Conservation (phyloP, 1,140 invertebrate genomes). For the Drosophila kepulauana region DNA sequence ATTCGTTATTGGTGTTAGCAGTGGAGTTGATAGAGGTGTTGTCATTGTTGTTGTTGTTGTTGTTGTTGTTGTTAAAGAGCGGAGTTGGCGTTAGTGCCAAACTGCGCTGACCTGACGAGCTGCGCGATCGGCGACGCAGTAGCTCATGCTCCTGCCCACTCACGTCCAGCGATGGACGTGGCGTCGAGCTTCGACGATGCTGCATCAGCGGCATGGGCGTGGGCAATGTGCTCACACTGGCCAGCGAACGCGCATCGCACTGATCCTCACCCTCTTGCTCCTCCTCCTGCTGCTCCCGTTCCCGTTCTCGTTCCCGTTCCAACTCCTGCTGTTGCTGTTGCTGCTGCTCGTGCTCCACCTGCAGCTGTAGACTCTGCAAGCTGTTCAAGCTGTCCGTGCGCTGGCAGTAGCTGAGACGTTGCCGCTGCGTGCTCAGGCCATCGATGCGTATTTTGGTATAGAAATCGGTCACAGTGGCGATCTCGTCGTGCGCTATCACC, state of each 20-base stretch:
- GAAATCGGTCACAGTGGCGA: slow-evolving; percentile 79
- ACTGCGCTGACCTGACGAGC: slow-evolving; percentile 80
- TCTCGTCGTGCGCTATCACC: slow-evolving; percentile 87
- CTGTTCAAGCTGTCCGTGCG: slow-evolving; percentile 78
- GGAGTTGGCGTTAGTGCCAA: slow-evolving; percentile 80
- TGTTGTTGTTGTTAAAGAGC: slow-evolving; percentile 56
- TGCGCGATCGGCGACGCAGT: slow-evolving; percentile 64
- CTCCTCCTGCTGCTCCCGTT: slow-evolving; percentile 15
- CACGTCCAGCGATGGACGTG: slow-evolving; percentile 68
- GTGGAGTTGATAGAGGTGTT: slow-evolving; percentile 26
- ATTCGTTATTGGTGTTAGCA: slow-evolving; percentile 56
- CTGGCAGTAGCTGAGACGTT: slow-evolving; percentile 73
- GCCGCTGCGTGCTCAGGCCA: slow-evolving; percentile 64
- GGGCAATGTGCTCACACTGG: slow-evolving; percentile 72
- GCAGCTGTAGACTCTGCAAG: slow-evolving; percentile 71
- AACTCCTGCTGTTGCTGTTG: slow-evolving; percentile 20
- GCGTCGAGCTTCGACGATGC: slow-evolving; percentile 76
- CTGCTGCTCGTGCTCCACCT: slow-evolving; percentile 45
- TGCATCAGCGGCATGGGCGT: slow-evolving; percentile 81
- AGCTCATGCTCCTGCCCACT: slow-evolving; percentile 60
- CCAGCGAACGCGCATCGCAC: slow-evolving; percentile 69
- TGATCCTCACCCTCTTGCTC: slow-evolving; percentile 50
- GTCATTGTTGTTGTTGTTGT: slow-evolving; percentile 7
- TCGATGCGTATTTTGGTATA: slow-evolving; percentile 84
- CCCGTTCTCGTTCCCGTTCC: slow-evolving; percentile 5